These are phyloP conservation scores for Pogoniulus pusillus DNA, from an alignment of 2,797 vertebrate species.

Conservation along the genomic window DNA sequence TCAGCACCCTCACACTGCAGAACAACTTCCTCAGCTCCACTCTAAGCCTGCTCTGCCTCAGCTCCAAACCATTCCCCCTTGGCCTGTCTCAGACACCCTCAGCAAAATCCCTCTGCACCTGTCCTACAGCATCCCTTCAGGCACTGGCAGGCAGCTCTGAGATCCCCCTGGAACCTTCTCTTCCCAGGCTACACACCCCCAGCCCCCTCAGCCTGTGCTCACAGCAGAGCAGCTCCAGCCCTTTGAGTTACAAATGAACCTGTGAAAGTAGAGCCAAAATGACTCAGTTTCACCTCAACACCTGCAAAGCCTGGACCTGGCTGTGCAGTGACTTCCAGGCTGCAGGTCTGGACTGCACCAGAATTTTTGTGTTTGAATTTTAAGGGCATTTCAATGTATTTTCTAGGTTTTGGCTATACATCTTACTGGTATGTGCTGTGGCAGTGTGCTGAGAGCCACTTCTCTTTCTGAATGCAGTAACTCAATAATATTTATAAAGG, in stretches of 20 bases:
- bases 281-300: not conserved
- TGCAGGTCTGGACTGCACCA: too few species aligned
- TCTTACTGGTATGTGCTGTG: not conserved
- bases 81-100: too few species aligned
- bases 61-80: too few species aligned
- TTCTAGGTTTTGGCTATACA: not conserved
- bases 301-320: rapidly evolving
- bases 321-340: not conserved
- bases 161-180: too few species aligned
- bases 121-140: too few species aligned
- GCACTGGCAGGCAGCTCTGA: too few species aligned
- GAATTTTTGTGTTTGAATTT: not conserved
- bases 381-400: not conserved
- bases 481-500: not conserved
- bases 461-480: not conserved
- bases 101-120: too few species aligned
- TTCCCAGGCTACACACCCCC: too few species aligned
- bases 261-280: not conserved
- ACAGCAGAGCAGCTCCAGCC: not conserved
- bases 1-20: too few species aligned
- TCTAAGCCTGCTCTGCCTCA: too few species aligned
- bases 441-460: not conserved
- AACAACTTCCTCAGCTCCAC: too few species aligned
- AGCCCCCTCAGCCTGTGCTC: too few species aligned
- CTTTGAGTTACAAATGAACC: not conserved